Evolutionary conservation across 2,888 invertebrate species (phyloP), one percentile per base, ranked within the genome.

Genomic region (Dione vanillae): DNA sequence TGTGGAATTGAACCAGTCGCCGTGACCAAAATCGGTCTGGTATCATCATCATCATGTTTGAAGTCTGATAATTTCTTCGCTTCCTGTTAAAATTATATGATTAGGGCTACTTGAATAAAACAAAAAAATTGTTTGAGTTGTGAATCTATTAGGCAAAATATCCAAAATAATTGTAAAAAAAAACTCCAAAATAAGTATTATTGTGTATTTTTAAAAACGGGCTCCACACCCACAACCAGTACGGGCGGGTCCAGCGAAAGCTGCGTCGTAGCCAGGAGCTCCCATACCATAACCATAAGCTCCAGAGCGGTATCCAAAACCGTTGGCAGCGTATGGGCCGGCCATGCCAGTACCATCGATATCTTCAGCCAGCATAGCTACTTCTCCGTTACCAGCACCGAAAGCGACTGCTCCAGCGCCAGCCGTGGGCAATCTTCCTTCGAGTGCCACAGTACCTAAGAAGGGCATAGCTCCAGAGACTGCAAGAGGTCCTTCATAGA

Each of bases 391-490:
- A 10, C 76, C 76, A 51, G 74, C 72, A 6, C 70, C 75, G 76
- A 43, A 75, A 40, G 78, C 73, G 0, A 84, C 81, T 10, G 75
- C 74, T 12, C 83, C 84, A 41, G 78, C 76, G n/a, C 85, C 85
- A 40, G 75, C 75, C 8, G 83, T 77, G 0, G 81, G 78, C 10
- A 85, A 64, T 2, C 73, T 68, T 0, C 84, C 83, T 59, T 83
- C 82, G 5, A 83, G 71, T 37, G 80, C 79, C 3, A 83, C 83
- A 8, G 85, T 81, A 5, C 82, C 81, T 7, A 84, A 41, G 78
- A 83, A 84, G 3, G 76, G 76, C 11, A 73, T 62, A 27, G 40
- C 51, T n/a, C 76, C 75, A 83, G 84, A 37, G 76, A 80, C 65
- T 43, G 65, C 16, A 20, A 66, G 65, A 16, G 45, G 1, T 27